Conservation (phyloP, 2,888 invertebrate species). For the Scelioninae gen. 2 region DNA sequence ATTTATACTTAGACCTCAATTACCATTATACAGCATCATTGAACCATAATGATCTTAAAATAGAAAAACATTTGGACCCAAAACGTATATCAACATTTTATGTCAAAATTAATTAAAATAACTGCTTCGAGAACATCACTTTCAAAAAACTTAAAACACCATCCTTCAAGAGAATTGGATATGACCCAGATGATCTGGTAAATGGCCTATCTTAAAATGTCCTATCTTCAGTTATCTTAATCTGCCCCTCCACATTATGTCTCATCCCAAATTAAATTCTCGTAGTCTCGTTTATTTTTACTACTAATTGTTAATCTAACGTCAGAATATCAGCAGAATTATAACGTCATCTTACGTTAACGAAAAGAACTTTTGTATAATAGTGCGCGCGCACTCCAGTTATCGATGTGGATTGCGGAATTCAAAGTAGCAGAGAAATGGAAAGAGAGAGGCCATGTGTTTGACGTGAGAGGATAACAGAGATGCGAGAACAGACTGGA, state of each 20-base stretch:
- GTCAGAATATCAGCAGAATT: conserved; percentile 38
- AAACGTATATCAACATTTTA: too few relatives aligned
- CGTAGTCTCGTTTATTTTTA: conserved; percentile 25
- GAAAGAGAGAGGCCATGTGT: conserved; percentile 50
- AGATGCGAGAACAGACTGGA: conserved; percentile 55
- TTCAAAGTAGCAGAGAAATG: conserved; percentile 43
- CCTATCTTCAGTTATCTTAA: not conserved
- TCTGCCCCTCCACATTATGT: not conserved
- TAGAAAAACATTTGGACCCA: too few relatives aligned
- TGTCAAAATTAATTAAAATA: too few relatives aligned
- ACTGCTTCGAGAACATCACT: too few relatives aligned
- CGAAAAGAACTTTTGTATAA: conserved; percentile 35
- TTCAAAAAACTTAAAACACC: not conserved
- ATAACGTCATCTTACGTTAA: conserved; percentile 50
- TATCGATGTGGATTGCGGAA: conserved; percentile 61
- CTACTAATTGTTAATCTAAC: conserved; percentile 36
- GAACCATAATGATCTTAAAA: too few relatives aligned
- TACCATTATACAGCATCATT: too few relatives aligned
- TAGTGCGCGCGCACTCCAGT: conserved; percentile 51
- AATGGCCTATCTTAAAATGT: not conserved
- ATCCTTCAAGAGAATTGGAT: too few relatives aligned
- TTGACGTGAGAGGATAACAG: conserved; percentile 44
- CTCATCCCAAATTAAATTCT: not conserved
- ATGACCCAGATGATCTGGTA: not conserved
- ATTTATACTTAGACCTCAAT: too few relatives aligned